phyloP scores from a whole-genome alignment of 92 coral and sea anemone genomes.

The Porites cylindrica region DNA sequence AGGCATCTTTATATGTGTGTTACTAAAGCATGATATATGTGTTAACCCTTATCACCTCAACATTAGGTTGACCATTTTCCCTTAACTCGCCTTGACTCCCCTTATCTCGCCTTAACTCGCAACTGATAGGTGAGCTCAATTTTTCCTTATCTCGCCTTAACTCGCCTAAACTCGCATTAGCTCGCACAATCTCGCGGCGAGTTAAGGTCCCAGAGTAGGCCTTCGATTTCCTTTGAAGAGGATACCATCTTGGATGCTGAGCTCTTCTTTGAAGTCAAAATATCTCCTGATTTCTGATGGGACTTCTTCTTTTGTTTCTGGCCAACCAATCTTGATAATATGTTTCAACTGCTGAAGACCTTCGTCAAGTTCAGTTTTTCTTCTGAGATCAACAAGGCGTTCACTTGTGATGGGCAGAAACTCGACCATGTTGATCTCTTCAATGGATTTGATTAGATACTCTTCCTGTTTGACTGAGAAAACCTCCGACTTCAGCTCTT shows the following conservation, averaged over 20 bases:
- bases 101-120: no score
- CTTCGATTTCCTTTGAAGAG: slow-evolving; percentile 29
- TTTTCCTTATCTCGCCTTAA: no score
- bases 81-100: no score
- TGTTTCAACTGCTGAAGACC: slow-evolving; percentile 2
- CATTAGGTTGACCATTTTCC: no score
- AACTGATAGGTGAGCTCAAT: no score
- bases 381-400: not conserved
- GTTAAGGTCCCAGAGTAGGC: no score
- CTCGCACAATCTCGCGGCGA: no score
- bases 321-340: slow-evolving; percentile 8
- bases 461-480: slow-evolving; percentile 1
- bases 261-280: slow-evolving; percentile 18
- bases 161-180: no score
- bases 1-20: no score
- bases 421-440: slow-evolving; percentile 7
- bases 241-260: slow-evolving; percentile 23
- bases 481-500: not conserved
- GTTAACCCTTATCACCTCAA: no score
- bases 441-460: not conserved
- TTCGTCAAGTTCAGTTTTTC: slow-evolving; percentile 4
- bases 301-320: not conserved
- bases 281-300: not conserved
- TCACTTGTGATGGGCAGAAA: slow-evolving; percentile 27
- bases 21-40: no score